A percentile compares a stretch with the other conserved stretches of the same genome.
Evolutionary conservation across 1,140 invertebrate genomes (phyloP).

Genomic region (Listronotus bonariensis): DNA sequence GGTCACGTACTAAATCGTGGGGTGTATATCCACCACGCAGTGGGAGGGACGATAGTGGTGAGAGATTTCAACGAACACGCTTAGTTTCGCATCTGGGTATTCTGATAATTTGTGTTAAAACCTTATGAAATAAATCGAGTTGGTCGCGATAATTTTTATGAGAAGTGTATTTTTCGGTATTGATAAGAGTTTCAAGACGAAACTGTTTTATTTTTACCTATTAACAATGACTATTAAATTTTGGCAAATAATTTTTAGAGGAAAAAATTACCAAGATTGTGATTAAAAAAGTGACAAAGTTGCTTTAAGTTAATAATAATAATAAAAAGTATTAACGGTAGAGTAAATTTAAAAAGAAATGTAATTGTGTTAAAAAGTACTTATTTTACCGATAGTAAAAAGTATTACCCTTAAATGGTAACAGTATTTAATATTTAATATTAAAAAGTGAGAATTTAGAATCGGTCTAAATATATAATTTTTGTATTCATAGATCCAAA

Average conservation of each 20-base stretch:
- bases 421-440: slow-evolving; percentile 43
- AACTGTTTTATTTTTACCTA: too few species aligned
- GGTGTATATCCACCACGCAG: too few species aligned
- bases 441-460: slow-evolving; percentile 44
- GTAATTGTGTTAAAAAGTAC: slow-evolving; percentile 37
- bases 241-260: slow-evolving; percentile 1
- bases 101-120: too few species aligned
- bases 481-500: slow-evolving; percentile 36
- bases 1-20: too few species aligned
- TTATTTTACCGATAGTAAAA: slow-evolving; percentile 38
- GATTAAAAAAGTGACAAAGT: slow-evolving; percentile 39
- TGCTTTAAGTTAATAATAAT: slow-evolving; percentile 37
- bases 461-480: slow-evolving; percentile 47
- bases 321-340: slow-evolving; percentile 18
- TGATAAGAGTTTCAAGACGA: too few species aligned
- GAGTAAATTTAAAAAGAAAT: slow-evolving; percentile 22
- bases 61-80: too few species aligned
- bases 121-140: too few species aligned
- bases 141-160: too few species aligned
- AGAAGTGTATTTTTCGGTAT: too few species aligned
- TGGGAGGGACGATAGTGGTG: too few species aligned
- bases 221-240: too few species aligned
- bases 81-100: too few species aligned
- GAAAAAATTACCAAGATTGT: slow-evolving; percentile 34
- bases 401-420: slow-evolving; percentile 18